Base-by-base conservation (phyloP, 2,113 vertebrate species). In the Gnathonemus longibarbis region DNA sequence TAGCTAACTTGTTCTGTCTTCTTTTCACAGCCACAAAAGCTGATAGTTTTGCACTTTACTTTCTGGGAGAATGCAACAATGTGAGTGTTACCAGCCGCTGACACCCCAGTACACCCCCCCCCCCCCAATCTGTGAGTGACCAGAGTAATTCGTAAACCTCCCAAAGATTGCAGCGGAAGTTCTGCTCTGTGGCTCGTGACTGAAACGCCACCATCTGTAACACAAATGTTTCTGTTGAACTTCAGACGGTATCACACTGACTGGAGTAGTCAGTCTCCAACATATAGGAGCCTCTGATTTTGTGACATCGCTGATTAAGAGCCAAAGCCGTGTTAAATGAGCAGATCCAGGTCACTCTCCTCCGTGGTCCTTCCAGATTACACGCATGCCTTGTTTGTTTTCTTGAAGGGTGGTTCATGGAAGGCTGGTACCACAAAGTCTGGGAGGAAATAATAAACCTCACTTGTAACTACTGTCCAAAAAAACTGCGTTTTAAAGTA, bases 31-130 rank as follows among this genome's bases (percentile, higher is more conserved):
- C 98, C 95, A 99, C 98, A 90, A 99, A 97, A 96, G 98, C 98
- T 93, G 98, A 99, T 94, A 97, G 97, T 96, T 99, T 99, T 97
- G 97, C 98, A 96, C 97, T 99, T 91, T 99, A 99, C 96, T 99
- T 99, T 96, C 96, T 99, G 94, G 98, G 98, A 95, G 98, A 99
- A 96, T 99, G 98, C 96, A 99, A 99, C 97, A 99, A 99, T 95
- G 98, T 99, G 96, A 99, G 98, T 98, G 94, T 83, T 90, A 27
- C 53, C 27, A 74, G 49, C 31, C 13, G 9, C 48, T 62, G 56
- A 62, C 31, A 53, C 15, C 15, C 50, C 13, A 52, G 50, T 15
- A 52, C 17, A 2, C 11, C 39, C 39, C 15, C 24, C 17, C 17
- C 10, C 11, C 39, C 39, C 15, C 3, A 15, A 42, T 39, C 13